A percentile compares a stretch with the other conserved stretches of the same genome.
Evolutionary conservation across 2,888 invertebrate species (phyloP).

Genomic region (Matsumyia berberina): DNA sequence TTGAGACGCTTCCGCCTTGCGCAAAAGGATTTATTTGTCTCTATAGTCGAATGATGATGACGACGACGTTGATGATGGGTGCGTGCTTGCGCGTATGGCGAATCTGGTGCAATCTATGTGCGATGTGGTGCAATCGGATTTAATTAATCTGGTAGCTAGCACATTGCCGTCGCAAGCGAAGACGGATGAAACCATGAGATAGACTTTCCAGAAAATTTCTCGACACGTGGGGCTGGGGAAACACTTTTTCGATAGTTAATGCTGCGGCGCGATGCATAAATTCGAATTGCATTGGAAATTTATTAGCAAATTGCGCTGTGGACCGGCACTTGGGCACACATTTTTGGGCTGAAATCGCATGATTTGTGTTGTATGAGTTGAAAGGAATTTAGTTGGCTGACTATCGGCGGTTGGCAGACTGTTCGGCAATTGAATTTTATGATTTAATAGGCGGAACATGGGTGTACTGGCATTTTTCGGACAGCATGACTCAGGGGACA

Average conservation of each 20-base stretch:
- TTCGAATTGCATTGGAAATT: constrained; percentile 16
- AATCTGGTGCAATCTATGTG: constrained; percentile 23
- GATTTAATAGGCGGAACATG: too few species aligned
- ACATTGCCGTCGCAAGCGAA: not conserved
- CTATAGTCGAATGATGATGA: constrained; percentile 20
- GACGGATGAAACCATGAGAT: constrained; percentile 47
- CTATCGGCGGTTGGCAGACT: too few species aligned
- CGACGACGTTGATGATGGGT: constrained; percentile 30
- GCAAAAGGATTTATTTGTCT: constrained; percentile 75
- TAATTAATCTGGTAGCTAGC: constrained; percentile 67
- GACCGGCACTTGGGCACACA: constrained; percentile 25
- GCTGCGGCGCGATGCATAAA: constrained; percentile 53
- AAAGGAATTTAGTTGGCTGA: too few species aligned
- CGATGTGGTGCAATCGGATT: constrained; percentile 53
- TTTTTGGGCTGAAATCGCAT: constrained; percentile 23
- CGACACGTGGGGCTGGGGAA: constrained; percentile 28
- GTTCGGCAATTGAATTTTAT: too few species aligned
- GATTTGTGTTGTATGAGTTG: constrained; percentile 15
- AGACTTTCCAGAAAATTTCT: constrained; percentile 44
- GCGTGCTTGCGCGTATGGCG: constrained; percentile 13
- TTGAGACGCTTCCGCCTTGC: constrained; percentile 64
- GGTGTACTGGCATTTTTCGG: too few species aligned
- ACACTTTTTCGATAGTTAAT: constrained; percentile 74
- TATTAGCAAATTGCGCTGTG: constrained; percentile 1
- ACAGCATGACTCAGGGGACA: too few species aligned